Evolutionary conservation across 2,888 invertebrate genomes (phyloP), one percentile per base, ranked within the genome.

Genomic region (Acleris laterana): DNA sequence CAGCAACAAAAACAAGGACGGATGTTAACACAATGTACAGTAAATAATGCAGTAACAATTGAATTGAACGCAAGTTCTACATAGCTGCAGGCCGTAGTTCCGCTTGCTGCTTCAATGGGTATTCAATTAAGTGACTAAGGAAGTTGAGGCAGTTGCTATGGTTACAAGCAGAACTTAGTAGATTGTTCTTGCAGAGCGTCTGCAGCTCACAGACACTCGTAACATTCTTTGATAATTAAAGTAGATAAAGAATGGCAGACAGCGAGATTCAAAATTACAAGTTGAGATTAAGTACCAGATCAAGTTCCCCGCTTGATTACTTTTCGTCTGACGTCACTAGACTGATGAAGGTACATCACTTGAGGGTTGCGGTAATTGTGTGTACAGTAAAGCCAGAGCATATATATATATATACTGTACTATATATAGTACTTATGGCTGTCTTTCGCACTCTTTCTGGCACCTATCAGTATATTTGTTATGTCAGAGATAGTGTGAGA

Each of bases 61-160:
- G 59, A 22, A 22, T 50, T 53, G 55, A 65, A 55, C 20, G 64
- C 32, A 44, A 20, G 64, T 42, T 28, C 55, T 20, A 60, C 25
- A 60, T 50, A 65, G 48, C 53, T 28, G 59, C 19, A 17, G 19
- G 19, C 60, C 64, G 42, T 49, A 59, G 28, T 65, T 65, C 64
- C 64, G 60, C 20, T 65, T 52, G 46, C 46, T 59, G 60, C 22
- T 49, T 55, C 53, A 49, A 48, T 50, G 60, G 7, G 20, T 49
- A 55, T 58, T 58, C 28, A 42, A 28, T 60, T 50, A 38, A 38
- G 38, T 13, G 11, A 38, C 38, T 38, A 38, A 38, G 38, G 38
- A 38, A 38, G 38, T 13, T 13, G 13, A 38, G 11, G 38, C 38
- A 13, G 38, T 38, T 38, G 13, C 38, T 38, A 38, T 1, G 38